These are phyloP conservation scores for Australoheros facetus DNA, from an alignment of 2,797 vertebrate species.

Conservation along the genomic window DNA sequence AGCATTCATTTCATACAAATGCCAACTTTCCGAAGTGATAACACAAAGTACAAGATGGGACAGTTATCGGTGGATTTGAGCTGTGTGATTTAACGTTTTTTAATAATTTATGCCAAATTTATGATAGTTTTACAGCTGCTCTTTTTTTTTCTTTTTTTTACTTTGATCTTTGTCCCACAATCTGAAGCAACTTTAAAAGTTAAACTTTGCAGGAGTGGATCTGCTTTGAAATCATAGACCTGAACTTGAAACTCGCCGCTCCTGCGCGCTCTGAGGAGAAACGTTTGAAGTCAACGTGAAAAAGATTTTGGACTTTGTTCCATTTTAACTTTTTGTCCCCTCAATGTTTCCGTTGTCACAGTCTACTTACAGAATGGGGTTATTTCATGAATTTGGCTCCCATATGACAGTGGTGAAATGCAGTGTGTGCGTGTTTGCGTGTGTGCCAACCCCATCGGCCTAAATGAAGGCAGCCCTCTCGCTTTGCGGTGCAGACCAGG, in stretches of 20 bases:
- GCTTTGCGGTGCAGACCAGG: conserved; percentile 71
- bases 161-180: background rate
- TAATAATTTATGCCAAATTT: background rate
- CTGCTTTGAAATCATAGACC: background rate
- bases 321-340: conserved; percentile 55
- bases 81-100: background rate
- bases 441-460: conserved; percentile 62
- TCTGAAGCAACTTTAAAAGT: background rate
- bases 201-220: background rate
- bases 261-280: background rate
- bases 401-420: conserved; percentile 58
- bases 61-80: background rate
- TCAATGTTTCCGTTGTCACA: conserved; percentile 66
- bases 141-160: background rate
- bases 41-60: background rate
- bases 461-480: conserved; percentile 72
- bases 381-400: conserved; percentile 64
- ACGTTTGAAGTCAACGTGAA: conserved; percentile 1
- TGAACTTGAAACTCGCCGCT: background rate
- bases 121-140: background rate
- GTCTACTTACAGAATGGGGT: conserved; percentile 54
- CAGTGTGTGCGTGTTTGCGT: conserved; percentile 24
- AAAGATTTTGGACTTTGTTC: conserved; percentile 37
- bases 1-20: background rate
- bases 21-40: background rate